Conservation (phyloP, 2,888 invertebrate species). For the Heliconius charithonia region DNA sequence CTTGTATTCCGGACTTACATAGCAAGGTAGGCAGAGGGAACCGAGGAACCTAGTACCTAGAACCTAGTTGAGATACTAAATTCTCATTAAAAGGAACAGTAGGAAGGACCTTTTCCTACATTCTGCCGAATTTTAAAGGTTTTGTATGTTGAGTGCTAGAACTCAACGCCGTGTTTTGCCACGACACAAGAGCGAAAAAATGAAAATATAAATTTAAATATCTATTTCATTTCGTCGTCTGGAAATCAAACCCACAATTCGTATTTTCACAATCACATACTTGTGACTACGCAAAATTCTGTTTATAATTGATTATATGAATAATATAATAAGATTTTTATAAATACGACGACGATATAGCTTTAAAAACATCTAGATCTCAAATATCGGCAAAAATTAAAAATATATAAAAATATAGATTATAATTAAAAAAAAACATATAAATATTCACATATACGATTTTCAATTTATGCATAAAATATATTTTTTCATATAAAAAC, state of each 20-base stretch:
- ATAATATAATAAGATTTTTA: background rate
- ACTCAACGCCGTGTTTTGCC: background rate
- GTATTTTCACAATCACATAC: background rate
- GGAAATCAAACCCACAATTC: background rate
- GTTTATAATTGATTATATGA: background rate
- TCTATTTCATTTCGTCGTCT: background rate
- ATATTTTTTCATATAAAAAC: constrained; percentile 21
- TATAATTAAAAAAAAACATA: background rate
- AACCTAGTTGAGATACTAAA: background rate
- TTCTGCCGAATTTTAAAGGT: background rate
- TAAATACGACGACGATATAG: background rate
- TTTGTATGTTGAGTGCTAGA: background rate
- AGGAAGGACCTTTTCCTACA: background rate
- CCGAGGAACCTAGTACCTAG: background rate
- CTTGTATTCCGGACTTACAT: no score
- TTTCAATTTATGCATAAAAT: constrained; percentile 8
- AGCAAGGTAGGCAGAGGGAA: background rate
- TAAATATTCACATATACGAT: constrained; percentile 3
- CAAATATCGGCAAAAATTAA: background rate
- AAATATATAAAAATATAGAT: background rate
- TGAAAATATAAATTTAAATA: background rate
- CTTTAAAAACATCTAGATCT: background rate
- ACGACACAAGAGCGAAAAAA: background rate
- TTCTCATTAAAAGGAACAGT: background rate
- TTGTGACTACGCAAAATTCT: background rate